Percentiles rank a stretch among this genome's conserved stretches.
phyloP scores from a whole-genome alignment of 2,888 invertebrate genomes.

The Drosophila anceps region DNA sequence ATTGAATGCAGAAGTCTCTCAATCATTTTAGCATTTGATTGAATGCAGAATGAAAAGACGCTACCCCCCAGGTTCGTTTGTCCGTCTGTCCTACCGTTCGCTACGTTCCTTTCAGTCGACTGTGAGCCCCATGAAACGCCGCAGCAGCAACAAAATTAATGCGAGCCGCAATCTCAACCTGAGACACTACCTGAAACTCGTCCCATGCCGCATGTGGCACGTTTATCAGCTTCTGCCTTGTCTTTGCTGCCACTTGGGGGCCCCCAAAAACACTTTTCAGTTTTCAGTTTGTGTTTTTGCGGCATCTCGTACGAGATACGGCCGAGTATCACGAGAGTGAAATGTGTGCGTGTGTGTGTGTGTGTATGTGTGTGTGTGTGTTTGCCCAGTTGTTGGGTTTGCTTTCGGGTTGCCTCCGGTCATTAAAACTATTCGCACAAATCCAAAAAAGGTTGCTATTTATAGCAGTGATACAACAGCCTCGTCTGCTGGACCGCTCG shows the following conservation, averaged over 20 bases:
- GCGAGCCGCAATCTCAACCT: slow-evolving; percentile 37
- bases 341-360: slow-evolving; percentile 40
- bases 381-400: slow-evolving; percentile 36
- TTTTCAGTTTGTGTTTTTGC: slow-evolving; percentile 33
- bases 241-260: slow-evolving; percentile 17
- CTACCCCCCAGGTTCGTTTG: slow-evolving; percentile 18
- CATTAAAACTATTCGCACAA: slow-evolving; percentile 66
- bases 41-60: slow-evolving; percentile 68
- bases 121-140: slow-evolving; percentile 6
- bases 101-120: background rate
- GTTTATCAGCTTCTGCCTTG: slow-evolving; percentile 46
- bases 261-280: slow-evolving; percentile 48
- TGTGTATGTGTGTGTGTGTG: slow-evolving; percentile 41
- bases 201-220: slow-evolving; percentile 49
- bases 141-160: slow-evolving; percentile 41
- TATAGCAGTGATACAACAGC: slow-evolving; percentile 73
- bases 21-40: slow-evolving; percentile 58
- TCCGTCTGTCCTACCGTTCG: background rate
- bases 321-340: slow-evolving; percentile 36
- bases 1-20: slow-evolving; percentile 26
- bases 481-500: slow-evolving; percentile 1
- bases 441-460: slow-evolving; percentile 77
- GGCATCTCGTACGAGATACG: slow-evolving; percentile 55
- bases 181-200: slow-evolving; percentile 35
- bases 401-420: slow-evolving; percentile 56